Percentiles rank a stretch among this genome's conserved stretches.
These are phyloP conservation scores for Felis chaus DNA, from an alignment of 2,113 vertebrate species.

Conservation along the genomic window DNA sequence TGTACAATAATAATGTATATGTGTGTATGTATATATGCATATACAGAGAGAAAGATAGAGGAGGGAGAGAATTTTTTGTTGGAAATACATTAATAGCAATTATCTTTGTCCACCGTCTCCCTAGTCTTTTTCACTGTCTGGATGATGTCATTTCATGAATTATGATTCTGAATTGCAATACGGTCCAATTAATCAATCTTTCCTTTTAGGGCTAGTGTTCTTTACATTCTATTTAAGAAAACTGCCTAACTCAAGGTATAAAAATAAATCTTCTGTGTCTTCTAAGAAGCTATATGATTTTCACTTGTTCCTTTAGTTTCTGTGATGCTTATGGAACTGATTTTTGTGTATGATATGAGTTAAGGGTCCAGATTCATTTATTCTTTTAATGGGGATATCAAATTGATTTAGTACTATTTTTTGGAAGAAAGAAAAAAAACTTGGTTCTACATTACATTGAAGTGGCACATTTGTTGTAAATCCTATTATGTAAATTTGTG, in stretches of 20 bases:
- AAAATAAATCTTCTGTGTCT: neutral
- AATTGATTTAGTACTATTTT: neutral
- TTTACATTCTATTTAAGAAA: constrained; percentile 23
- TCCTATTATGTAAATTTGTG: neutral
- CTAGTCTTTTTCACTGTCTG: neutral
- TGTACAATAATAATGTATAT: neutral
- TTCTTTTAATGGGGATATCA: neutral
- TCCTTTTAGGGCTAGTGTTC: neutral
- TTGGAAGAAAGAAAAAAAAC: neutral
- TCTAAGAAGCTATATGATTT: neutral
- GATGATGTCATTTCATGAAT: neutral
- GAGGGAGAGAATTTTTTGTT: neutral
- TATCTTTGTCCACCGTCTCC: neutral
- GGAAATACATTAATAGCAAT: neutral
- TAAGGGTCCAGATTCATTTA: neutral
- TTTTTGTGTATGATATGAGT: neutral
- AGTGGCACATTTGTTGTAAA: neutral
- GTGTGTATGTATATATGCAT: neutral
- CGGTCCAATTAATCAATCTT: neutral
- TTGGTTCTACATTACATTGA: neutral
- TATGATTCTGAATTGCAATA: constrained; percentile 12
- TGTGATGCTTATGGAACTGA: neutral
- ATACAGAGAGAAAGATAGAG: neutral
- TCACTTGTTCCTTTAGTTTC: neutral
- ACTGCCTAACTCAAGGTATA: neutral